A percentile compares a stretch with the other conserved stretches of the same genome.
Evolutionary conservation across 2,888 invertebrate species (phyloP).

Genomic region (Luffia ferchaultella): DNA sequence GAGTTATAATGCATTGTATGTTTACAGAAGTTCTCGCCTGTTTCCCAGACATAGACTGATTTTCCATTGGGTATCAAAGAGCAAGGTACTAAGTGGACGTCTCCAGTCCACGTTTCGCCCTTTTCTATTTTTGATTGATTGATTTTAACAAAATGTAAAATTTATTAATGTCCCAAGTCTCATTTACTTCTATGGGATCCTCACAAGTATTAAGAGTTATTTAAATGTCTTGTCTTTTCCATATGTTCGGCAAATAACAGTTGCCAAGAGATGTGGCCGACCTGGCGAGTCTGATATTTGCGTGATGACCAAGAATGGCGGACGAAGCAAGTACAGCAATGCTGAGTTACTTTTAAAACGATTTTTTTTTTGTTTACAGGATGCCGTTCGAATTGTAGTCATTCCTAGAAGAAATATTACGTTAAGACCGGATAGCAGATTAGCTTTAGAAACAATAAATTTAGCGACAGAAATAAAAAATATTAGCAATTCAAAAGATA

Average conservation of each 20-base stretch:
- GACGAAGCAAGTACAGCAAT: no score
- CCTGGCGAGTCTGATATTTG: no score
- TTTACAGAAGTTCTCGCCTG: background rate
- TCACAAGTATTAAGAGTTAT: no score
- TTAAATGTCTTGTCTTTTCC: no score
- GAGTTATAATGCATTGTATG: slow-evolving; percentile 16
- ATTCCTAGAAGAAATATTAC: slow-evolving; percentile 59
- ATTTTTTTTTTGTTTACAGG: slow-evolving; percentile 35
- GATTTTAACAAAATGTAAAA: background rate
- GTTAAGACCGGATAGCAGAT: slow-evolving; percentile 27
- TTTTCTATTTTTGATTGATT: background rate
- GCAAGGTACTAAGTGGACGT: no score
- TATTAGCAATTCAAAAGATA: slow-evolving; percentile 70
- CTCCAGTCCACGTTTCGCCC: no score
- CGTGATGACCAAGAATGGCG: no score
- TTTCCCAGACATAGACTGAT: background rate
- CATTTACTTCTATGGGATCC: no score
- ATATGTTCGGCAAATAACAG: no score
- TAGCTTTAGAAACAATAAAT: slow-evolving; percentile 64
- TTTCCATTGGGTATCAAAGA: background rate
- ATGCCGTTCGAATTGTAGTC: slow-evolving; percentile 64
- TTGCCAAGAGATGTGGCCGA: no score
- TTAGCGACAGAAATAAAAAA: slow-evolving; percentile 76
- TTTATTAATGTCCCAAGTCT: background rate
- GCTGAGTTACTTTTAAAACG: no score